Percentiles rank a stretch among this genome's conserved stretches.
phyloP scores from a whole-genome alignment of 2,888 invertebrate species.

The Cryptocephalus primarius region DNA sequence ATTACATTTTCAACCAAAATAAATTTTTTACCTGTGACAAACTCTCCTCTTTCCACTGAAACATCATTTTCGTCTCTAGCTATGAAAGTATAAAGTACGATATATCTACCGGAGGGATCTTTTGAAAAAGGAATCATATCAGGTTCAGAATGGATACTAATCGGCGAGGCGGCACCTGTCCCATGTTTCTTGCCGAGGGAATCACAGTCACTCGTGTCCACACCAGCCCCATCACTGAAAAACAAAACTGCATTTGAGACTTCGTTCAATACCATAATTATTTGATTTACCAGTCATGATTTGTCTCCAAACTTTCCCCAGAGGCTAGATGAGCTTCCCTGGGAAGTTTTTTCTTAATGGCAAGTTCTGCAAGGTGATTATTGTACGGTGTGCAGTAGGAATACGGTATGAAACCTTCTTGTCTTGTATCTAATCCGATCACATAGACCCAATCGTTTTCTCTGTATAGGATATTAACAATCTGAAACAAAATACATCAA shows the following conservation, averaged over 20 bases:
- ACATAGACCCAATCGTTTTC: conserved; percentile 98
- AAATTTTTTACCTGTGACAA: conserved; percentile 60
- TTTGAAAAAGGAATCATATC: conserved; percentile 62
- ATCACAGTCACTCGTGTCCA: conserved; percentile 50
- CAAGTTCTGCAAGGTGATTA: conserved; percentile 67
- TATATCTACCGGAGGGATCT: conserved; percentile 82
- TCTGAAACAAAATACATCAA: conserved; percentile 32
- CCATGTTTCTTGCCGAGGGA: conserved; percentile 47
- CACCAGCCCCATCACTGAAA: conserved; percentile 31
- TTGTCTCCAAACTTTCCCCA: conserved; percentile 45
- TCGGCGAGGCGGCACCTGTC: conserved; percentile 37
- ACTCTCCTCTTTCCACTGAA: conserved; percentile 85
- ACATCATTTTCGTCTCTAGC: conserved; percentile 91
- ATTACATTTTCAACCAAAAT: background rate
- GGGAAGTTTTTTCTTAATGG: conserved; percentile 79
- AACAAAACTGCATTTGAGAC: background rate
- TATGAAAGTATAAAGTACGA: conserved; percentile 86
- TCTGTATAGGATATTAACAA: conserved; percentile 87
- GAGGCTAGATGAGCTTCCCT: conserved; percentile 48
- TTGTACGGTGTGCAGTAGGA: conserved; percentile 84
- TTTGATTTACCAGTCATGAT: conserved; percentile 42
- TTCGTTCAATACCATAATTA: background rate
- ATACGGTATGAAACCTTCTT: conserved; percentile 91
- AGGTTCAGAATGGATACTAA: conserved; percentile 41
- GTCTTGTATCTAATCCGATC: conserved; percentile 76